Evolutionary conservation across 2,797 vertebrate genomes (phyloP).

Genomic region (Monodelphis domestica): DNA sequence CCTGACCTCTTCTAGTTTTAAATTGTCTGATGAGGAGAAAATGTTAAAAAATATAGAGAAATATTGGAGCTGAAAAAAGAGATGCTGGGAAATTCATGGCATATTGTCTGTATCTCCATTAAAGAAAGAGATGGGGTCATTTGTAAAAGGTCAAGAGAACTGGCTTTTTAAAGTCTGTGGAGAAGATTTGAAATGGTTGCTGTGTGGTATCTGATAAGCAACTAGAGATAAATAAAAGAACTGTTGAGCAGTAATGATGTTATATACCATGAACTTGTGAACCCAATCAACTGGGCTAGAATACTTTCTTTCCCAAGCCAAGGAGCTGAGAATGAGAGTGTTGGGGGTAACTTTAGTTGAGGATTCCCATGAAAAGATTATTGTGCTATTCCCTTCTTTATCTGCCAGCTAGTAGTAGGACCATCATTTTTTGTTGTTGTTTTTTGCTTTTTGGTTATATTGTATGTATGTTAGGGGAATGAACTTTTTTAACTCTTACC

Average conservation of each 20-base stretch:
- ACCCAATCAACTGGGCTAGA: neutral
- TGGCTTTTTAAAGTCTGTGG: neutral
- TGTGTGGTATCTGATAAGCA: neutral
- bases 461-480: neutral
- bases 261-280: neutral
- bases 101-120: neutral
- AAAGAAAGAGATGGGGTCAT: neutral
- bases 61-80: neutral
- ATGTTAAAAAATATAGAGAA: neutral
- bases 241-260: neutral
- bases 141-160: neutral
- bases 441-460: neutral
- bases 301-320: neutral
- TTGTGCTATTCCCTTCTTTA: neutral
- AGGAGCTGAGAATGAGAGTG: neutral
- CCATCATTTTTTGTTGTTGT: neutral
- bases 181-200: neutral
- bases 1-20: neutral
- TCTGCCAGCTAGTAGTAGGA: neutral
- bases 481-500: too few relatives aligned
- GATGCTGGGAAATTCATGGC: neutral
- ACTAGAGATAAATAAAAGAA: neutral
- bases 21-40: neutral
- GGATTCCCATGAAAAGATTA: neutral
- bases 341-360: neutral